Conservation (phyloP, 2,797 vertebrate species). For the Arctocebus calabarensis region DNA sequence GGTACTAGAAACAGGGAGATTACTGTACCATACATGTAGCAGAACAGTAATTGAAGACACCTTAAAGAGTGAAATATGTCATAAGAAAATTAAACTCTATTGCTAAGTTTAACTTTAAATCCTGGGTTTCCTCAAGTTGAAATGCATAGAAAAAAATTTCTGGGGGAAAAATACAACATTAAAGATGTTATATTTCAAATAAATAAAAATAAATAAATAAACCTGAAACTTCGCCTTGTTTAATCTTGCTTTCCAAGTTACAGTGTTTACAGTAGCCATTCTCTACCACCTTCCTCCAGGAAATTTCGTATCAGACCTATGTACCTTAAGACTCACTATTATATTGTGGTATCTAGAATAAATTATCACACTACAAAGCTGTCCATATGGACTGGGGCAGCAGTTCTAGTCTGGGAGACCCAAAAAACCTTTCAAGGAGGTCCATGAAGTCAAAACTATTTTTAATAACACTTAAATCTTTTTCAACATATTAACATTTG, state of each 20-base stretch:
- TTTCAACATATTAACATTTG: not conserved
- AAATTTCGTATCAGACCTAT: not conserved
- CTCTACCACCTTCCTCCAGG: not conserved
- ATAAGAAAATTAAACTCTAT: not conserved
- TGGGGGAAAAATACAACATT: no score
- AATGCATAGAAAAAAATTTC: no score
- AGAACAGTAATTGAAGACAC: not conserved
- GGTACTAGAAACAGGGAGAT: no score
- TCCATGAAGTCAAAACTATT: not conserved
- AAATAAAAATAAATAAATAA: no score
- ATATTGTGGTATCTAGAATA: not conserved
- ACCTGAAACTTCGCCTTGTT: not conserved
- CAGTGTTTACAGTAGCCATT: not conserved
- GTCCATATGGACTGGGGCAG: not conserved
- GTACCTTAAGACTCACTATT: not conserved
- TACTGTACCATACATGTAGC: not conserved
- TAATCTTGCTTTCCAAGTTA: slow-evolving; percentile 13
- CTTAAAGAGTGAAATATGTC: not conserved
- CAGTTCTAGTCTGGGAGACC: not conserved
- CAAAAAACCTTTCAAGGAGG: slow-evolving; percentile 11
- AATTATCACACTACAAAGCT: not conserved
- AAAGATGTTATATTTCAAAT: no score
- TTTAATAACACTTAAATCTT: not conserved
- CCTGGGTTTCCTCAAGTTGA: not conserved
- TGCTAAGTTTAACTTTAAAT: slow-evolving; percentile 16